These are phyloP conservation scores for Heteronetta atricapilla DNA, from an alignment of 2,113 vertebrate species.

Conservation along the genomic window DNA sequence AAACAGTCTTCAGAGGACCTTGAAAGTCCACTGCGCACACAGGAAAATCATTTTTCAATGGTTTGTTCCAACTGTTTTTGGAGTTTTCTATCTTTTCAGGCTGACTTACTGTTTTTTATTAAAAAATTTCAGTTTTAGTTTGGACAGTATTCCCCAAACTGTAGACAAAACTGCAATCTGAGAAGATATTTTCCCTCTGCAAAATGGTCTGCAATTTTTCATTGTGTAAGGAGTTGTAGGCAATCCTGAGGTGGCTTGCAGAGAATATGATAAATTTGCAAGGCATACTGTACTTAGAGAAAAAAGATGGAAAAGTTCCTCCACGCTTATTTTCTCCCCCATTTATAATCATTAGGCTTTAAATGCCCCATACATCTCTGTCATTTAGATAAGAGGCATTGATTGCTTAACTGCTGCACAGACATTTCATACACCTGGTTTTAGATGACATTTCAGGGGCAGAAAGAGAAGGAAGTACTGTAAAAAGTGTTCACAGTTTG, in stretches of 20 bases:
- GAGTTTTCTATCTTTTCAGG: conserved; percentile 26
- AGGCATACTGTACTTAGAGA: conserved; percentile 55
- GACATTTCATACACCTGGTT: conserved; percentile 73
- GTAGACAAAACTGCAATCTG: conserved; percentile 55
- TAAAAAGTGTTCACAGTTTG: conserved; percentile 66
- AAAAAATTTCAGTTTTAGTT: neutral
- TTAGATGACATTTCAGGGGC: conserved; percentile 66
- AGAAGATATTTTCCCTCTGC: conserved; percentile 61
- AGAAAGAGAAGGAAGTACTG: conserved; percentile 53
- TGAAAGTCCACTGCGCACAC: neutral
- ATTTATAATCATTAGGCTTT: conserved; percentile 78
- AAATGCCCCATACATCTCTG: conserved; percentile 75
- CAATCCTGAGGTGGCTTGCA: conserved; percentile 2
- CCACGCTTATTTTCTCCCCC: conserved; percentile 71
- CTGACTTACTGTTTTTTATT: neutral
- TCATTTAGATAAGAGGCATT: conserved; percentile 72
- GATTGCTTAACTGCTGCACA: conserved; percentile 68
- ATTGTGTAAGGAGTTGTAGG: conserved; percentile 11
- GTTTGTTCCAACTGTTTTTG: conserved; percentile 23
- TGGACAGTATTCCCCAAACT: conserved; percentile 16
- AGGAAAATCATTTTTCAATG: conserved; percentile 44
- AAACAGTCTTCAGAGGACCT: neutral
- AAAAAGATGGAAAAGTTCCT: conserved; percentile 73
- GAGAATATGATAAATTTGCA: conserved; percentile 66
- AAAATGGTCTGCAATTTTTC: conserved; percentile 51